Evolutionary conservation across 2,113 vertebrate species (phyloP), one percentile per base, ranked within the genome.

Genomic region (Myotis davidii): DNA sequence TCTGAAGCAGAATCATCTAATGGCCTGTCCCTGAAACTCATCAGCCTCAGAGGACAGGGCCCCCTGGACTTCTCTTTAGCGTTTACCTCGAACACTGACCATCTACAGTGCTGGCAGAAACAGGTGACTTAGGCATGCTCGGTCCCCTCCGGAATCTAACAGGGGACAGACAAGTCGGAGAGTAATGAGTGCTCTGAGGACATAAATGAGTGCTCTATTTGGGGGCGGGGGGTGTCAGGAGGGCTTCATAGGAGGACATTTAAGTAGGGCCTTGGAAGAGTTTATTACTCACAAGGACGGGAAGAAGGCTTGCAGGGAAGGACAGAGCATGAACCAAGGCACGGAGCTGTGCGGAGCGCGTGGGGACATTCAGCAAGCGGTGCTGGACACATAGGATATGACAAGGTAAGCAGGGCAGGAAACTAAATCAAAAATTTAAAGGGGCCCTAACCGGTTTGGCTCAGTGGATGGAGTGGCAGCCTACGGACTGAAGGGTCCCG

Each of bases 61-160:
- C 88, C 93, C 74, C 96, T 96, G 78, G 12, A 23, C 93, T 82
- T 69, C 78, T 94, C 88, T 74, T 85, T 82, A 73, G 73, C 34
- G 78, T 95, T 94, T 96, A 96, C 93, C 95, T 93, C 78, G 0
- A 85, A 96, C 83, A 91, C 94, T 92, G 77, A 97, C 83, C 50
- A 94, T 89, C 96, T 96, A 92, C 73, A 95, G 96, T 91, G 93
- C 85, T 89, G 94, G 96, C 91, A 96, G 67, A 94, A 88, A 88
- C 96, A 96, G 96, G 78, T 94, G 72, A 92, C 82, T 88, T 85
- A 92, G 81, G 85, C 91, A 91, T 79, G 96, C 74, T 76, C 64
- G 25, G 89, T 87, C 94, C 89, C 96, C 96, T 96, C 94, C 74
- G 20, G 85, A 95, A 97, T 92, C 96, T 96, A 92, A 97, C 73